Percentiles rank a stretch among this genome's conserved stretches.
phyloP scores from a whole-genome alignment of 2,888 invertebrate genomes.

The Glomeris marginata region DNA sequence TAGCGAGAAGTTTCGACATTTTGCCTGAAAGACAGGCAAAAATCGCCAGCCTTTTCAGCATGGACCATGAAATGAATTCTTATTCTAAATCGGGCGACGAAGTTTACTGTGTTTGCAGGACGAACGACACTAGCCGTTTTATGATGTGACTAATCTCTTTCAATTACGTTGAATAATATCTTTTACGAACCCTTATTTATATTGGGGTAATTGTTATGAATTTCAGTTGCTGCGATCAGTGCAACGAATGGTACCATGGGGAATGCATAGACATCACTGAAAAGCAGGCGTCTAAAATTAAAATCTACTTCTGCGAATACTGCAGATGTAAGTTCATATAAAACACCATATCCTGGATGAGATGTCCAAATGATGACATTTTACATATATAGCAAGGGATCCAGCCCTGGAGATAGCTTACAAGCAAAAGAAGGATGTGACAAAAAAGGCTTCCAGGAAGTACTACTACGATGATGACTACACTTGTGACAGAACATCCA shows the following conservation, averaged over 20 bases:
- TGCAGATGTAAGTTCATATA: slow-evolving; percentile 26
- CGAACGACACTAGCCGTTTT: slow-evolving; percentile 83
- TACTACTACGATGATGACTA: background rate
- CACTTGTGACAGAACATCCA: slow-evolving; percentile 21
- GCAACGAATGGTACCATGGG: slow-evolving; percentile 98
- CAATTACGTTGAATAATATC: background rate
- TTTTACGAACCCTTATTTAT: no score
- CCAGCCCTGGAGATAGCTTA: slow-evolving; percentile 44
- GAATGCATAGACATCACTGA: slow-evolving; percentile 93
- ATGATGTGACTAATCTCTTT: slow-evolving; percentile 61
- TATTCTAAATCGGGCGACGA: slow-evolving; percentile 14
- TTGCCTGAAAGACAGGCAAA: slow-evolving; percentile 60
- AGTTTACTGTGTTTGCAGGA: slow-evolving; percentile 86
- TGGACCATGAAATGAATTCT: slow-evolving; percentile 13
- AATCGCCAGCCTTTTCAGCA: slow-evolving; percentile 11
- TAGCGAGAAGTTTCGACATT: slow-evolving; percentile 65
- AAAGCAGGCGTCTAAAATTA: slow-evolving; percentile 80
- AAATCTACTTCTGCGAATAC: slow-evolving; percentile 69
- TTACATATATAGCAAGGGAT: slow-evolving; percentile 49
- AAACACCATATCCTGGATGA: no score
- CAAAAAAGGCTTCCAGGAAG: slow-evolving; percentile 17
- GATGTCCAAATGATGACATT: background rate
- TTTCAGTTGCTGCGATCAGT: slow-evolving; percentile 82
- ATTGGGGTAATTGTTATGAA: no score
- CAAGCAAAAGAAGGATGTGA: slow-evolving; percentile 27